phyloP scores from a whole-genome alignment of 1,140 invertebrate species.

The Pachyrhynchus sulphureomaculatus region DNA sequence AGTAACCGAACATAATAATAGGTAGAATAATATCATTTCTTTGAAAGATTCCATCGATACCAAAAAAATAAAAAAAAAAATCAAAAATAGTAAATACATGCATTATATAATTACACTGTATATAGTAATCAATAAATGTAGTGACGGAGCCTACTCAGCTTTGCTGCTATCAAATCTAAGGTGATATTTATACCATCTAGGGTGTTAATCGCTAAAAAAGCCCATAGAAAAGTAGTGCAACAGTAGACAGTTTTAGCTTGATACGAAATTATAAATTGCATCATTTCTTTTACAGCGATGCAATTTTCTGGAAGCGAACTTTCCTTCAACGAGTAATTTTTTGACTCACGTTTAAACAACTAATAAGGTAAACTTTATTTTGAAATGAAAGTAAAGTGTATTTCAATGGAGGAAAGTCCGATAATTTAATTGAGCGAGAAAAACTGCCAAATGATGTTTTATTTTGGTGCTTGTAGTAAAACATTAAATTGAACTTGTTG shows the following conservation, averaged over 20 bases:
- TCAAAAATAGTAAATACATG: constrained; percentile 38
- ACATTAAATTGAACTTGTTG: constrained; percentile 14
- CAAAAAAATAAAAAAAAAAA: background rate
- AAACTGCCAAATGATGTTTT: constrained; percentile 11
- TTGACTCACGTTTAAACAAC: too few species aligned
- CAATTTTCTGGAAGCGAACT: too few species aligned
- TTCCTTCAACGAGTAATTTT: too few species aligned
- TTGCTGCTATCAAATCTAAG: constrained; percentile 47
- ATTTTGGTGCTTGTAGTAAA: constrained; percentile 19
- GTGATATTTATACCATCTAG: constrained; percentile 35
- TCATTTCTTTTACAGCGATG: too few species aligned
- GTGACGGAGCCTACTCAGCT: constrained; percentile 42
- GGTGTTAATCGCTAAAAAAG: constrained; percentile 44
- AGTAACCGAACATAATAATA: too few species aligned
- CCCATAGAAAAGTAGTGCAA: constrained; percentile 38
- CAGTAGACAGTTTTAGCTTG: background rate
- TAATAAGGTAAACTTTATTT: too few species aligned
- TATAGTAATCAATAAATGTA: constrained; percentile 29
- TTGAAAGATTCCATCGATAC: background rate
- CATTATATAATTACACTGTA: constrained; percentile 45
- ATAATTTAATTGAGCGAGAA: background rate
- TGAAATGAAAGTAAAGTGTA: too few species aligned
- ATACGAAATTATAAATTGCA: background rate
- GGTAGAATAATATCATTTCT: background rate
- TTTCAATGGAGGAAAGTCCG: too few species aligned